Conservation (phyloP, 2,888 invertebrate genomes). For the Pseudococcus viburni region DNA sequence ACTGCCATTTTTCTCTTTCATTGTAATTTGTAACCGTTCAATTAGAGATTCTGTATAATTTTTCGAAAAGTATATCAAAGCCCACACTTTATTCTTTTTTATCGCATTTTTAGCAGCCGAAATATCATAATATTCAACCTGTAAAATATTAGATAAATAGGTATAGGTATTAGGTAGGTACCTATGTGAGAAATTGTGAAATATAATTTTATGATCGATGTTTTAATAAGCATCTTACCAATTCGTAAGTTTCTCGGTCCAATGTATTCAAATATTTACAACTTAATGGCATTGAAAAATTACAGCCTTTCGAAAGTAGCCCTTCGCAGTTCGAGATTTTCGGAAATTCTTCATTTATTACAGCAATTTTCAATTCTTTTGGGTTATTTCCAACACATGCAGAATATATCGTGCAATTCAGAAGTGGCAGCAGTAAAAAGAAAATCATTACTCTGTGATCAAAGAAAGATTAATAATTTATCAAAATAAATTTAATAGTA, state of each 20-base stretch:
- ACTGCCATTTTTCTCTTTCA: slow-evolving; percentile 74
- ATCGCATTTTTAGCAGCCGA: slow-evolving; percentile 80
- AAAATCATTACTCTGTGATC: slow-evolving; percentile 78
- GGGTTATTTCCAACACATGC: slow-evolving; percentile 89
- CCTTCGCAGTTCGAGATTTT: slow-evolving; percentile 64
- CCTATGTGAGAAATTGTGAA: no score
- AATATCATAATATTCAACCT: slow-evolving; percentile 75
- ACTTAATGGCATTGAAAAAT: slow-evolving; percentile 72
- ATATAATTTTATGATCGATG: no score
- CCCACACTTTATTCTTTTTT: slow-evolving; percentile 81
- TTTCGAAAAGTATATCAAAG: slow-evolving; percentile 79
- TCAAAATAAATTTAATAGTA: no score
- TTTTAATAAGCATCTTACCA: slow-evolving; percentile 74
- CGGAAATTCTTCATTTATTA: slow-evolving; percentile 83
- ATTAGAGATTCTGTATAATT: slow-evolving; percentile 84
- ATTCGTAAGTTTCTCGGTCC: slow-evolving; percentile 77
- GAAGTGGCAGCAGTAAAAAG: slow-evolving; percentile 79
- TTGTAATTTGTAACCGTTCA: slow-evolving; percentile 74
- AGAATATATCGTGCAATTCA: slow-evolving; percentile 90
- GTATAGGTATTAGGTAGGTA: no score
- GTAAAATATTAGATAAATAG: slow-evolving; percentile 32
- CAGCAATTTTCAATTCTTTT: slow-evolving; percentile 80
- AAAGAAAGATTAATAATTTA: no score
- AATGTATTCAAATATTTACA: slow-evolving; percentile 76
- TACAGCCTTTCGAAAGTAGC: slow-evolving; percentile 69